These are phyloP conservation scores for Pandemis heparana DNA, from an alignment of 2,888 invertebrate species.

Conservation along the genomic window DNA sequence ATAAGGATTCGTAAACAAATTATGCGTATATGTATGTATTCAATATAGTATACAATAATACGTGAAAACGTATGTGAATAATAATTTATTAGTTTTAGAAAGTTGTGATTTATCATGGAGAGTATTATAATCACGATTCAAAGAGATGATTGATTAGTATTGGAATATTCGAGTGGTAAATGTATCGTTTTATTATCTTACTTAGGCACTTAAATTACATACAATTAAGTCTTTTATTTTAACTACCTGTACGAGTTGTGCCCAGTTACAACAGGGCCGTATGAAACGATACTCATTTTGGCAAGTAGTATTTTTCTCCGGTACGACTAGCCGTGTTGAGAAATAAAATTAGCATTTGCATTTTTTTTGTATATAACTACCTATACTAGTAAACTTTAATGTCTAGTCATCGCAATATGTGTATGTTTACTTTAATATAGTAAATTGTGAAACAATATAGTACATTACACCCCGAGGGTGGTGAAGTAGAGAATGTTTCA, in stretches of 20 bases:
- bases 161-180: not conserved
- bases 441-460: slow-evolving; percentile 30
- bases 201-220: not conserved
- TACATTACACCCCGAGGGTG: no score
- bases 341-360: slow-evolving; percentile 19
- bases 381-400: not conserved
- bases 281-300: not conserved
- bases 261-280: not conserved
- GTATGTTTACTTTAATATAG: slow-evolving; percentile 22
- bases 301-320: not conserved
- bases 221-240: not conserved
- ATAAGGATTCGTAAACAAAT: slow-evolving; percentile 17
- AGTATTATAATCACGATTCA: not conserved
- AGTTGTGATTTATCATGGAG: slow-evolving; percentile 15
- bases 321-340: not conserved
- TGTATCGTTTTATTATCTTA: not conserved
- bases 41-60: not conserved
- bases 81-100: not conserved
- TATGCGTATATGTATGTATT: slow-evolving; percentile 15
- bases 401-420: slow-evolving; percentile 37
- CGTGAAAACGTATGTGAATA: not conserved
- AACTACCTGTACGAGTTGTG: not conserved
- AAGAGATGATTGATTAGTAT: not conserved
- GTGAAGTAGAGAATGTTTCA: no score
- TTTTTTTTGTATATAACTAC: slow-evolving; percentile 5